Conservation (phyloP, 2,888 invertebrate genomes). For the Spicauda simplicius region DNA sequence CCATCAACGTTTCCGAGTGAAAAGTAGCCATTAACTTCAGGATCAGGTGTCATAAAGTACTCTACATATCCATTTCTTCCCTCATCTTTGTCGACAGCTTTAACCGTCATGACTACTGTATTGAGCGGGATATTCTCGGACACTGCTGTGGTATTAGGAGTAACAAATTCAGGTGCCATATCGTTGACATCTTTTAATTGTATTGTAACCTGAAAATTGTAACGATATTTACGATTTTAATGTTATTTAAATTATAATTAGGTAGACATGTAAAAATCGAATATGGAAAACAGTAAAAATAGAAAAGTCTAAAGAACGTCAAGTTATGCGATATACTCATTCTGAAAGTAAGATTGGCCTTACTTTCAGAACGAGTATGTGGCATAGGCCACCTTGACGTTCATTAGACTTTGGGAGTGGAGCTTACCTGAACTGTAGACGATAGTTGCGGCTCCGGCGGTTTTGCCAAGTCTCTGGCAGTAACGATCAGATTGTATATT, state of each 20-base stretch:
- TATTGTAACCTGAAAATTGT: slow-evolving; percentile 89
- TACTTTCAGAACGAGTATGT: too few relatives aligned
- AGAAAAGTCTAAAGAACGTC: too few relatives aligned
- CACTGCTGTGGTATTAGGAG: slow-evolving; percentile 91
- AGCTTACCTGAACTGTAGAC: slow-evolving; percentile 95
- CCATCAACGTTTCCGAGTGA: slow-evolving; percentile 95
- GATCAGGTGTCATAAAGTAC: slow-evolving; percentile 90
- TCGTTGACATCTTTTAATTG: slow-evolving; percentile 96
- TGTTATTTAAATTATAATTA: too few relatives aligned
- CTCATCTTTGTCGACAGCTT: slow-evolving; percentile 95
- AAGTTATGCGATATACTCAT: too few relatives aligned
- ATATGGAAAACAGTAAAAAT: too few relatives aligned
- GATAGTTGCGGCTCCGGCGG: slow-evolving; percentile 90
- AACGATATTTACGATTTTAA: too few relatives aligned
- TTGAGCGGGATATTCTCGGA: slow-evolving; percentile 94
- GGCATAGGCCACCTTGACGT: too few relatives aligned
- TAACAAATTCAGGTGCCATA: slow-evolving; percentile 93
- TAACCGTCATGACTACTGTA: slow-evolving; percentile 94
- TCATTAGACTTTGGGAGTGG: too few relatives aligned
- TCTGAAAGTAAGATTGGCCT: too few relatives aligned
- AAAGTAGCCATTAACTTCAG: slow-evolving; percentile 88
- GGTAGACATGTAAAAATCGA: too few relatives aligned
- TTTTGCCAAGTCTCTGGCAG: slow-evolving; percentile 93
- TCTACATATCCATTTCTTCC: slow-evolving; percentile 96
- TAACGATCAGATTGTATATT: slow-evolving; percentile 93